phyloP scores from a whole-genome alignment of 2,797 vertebrate species.

The Mergus octosetaceus region DNA sequence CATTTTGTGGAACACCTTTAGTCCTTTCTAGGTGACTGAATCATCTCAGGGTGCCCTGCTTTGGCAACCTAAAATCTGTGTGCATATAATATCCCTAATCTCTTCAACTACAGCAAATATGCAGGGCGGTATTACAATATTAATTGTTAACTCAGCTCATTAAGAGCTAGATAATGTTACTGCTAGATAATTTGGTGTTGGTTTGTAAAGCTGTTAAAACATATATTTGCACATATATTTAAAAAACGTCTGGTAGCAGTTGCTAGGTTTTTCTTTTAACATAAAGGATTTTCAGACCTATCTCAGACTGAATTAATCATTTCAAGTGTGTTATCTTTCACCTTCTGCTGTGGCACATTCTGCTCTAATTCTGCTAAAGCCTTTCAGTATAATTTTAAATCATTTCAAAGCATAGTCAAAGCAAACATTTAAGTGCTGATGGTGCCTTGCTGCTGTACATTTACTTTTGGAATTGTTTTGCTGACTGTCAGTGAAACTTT shows the following conservation, averaged over 20 bases:
- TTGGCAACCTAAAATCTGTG: not conserved
- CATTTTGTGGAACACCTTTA: not conserved
- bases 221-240: not conserved
- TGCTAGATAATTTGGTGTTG: not conserved
- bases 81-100: not conserved
- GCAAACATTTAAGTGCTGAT: not conserved
- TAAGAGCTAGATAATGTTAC: not conserved
- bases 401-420: not conserved
- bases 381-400: constrained; percentile 37
- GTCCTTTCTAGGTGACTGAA: not conserved
- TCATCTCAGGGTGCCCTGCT: not conserved
- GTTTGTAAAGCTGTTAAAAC: not conserved
- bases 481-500: constrained; percentile 27
- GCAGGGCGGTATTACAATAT: not conserved
- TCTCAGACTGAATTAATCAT: constrained; percentile 25
- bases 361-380: constrained; percentile 44
- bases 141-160: not conserved
- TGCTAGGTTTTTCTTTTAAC: not conserved
- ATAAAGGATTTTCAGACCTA: constrained; percentile 3
- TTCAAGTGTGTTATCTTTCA: constrained; percentile 30
- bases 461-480: constrained; percentile 3
- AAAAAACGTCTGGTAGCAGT: not conserved
- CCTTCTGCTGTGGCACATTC: constrained; percentile 9
- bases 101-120: not conserved
- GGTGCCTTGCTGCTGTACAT: not conserved